phyloP scores from a whole-genome alignment of 2,113 vertebrate species.

The Ctenodactylus gundi region DNA sequence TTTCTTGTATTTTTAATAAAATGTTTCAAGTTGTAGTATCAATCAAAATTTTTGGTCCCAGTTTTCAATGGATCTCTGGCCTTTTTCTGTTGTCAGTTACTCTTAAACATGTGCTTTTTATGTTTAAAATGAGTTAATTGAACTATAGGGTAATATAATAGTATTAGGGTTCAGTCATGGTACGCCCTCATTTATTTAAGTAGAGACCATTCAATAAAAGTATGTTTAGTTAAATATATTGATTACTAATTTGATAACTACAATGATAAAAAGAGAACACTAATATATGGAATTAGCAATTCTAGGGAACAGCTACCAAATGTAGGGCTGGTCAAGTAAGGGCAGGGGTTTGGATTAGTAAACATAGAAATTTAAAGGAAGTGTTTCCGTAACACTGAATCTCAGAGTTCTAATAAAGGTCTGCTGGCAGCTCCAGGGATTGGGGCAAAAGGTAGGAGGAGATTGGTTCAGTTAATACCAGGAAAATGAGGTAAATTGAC shows the following conservation, averaged over 20 bases:
- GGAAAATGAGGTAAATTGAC: not conserved
- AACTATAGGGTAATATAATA: not conserved
- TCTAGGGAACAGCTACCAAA: not conserved
- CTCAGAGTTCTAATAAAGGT: not conserved
- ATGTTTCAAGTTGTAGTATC: not conserved
- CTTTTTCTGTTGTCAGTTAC: not conserved
- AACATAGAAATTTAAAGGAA: not conserved
- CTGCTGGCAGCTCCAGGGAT: not conserved
- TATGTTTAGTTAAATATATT: not conserved
- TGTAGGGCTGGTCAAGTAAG: not conserved
- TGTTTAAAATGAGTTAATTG: slow-evolving; percentile 40
- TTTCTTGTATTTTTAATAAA: not conserved
- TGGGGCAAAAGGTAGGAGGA: not conserved
- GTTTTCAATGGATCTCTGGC: not conserved
- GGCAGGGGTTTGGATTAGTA: not conserved
- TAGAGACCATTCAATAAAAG: not conserved
- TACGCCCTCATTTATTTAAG: not conserved
- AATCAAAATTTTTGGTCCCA: not conserved
- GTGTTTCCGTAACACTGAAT: not conserved
- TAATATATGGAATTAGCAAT: not conserved
- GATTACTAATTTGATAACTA: not conserved
- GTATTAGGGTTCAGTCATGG: not conserved
- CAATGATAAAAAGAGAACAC: not conserved
- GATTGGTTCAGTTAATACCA: not conserved
- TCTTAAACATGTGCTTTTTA: not conserved